phyloP scores from a whole-genome alignment of 2,113 vertebrate species.

The Melanerpes aurifrons region DNA sequence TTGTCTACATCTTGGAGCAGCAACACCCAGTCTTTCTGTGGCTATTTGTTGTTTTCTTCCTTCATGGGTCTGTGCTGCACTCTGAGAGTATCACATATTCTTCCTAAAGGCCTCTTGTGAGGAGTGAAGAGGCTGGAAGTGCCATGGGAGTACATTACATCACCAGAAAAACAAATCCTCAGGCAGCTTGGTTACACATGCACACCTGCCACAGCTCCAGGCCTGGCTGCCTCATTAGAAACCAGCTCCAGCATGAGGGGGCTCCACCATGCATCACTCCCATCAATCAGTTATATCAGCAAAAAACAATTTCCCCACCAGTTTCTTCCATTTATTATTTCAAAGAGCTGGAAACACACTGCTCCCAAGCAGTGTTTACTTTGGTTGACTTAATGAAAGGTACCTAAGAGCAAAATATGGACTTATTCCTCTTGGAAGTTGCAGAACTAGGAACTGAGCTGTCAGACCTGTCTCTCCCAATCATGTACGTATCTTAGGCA shows the following conservation, averaged over 20 bases:
- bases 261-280: slow-evolving; percentile 3
- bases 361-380: background rate
- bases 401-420: background rate
- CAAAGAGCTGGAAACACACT: background rate
- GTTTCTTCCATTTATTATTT: slow-evolving; percentile 49
- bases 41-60: background rate
- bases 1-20: background rate
- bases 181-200: slow-evolving; percentile 33
- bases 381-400: slow-evolving; percentile 31
- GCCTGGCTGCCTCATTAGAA: slow-evolving; percentile 72
- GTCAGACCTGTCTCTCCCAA: background rate
- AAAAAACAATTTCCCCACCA: slow-evolving; percentile 54
- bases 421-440: background rate
- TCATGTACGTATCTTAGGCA: background rate
- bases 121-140: slow-evolving; percentile 31
- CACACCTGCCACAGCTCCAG: slow-evolving; percentile 64
- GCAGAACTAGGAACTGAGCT: background rate
- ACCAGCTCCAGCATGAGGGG: slow-evolving; percentile 5
- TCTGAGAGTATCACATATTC: background rate
- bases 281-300: slow-evolving; percentile 36
- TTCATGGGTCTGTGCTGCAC: background rate
- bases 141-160: slow-evolving; percentile 45
- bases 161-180: slow-evolving; percentile 67
- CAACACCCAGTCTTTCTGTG: background rate
- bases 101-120: slow-evolving; percentile 48